Base-by-base conservation (phyloP, 2,888 invertebrate genomes). In the Hoplodrina ambigua region DNA sequence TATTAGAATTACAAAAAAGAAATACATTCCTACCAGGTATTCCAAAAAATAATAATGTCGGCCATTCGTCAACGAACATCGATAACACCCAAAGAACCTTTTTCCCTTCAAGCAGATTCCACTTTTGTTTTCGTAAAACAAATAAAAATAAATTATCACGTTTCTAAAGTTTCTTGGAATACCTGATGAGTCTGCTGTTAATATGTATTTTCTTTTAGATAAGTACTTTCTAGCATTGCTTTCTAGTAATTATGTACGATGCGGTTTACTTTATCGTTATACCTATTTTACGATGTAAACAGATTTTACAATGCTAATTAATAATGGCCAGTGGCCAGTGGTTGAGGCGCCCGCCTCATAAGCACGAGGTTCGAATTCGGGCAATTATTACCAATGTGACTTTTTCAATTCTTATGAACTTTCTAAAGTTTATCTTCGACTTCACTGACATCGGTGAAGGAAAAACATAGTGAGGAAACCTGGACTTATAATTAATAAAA, bases 161-260 rank as follows among this genome's bases (percentile, higher is more conserved):
- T 44, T 68, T 25, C 33, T 46, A 11, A 17, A 49, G 50, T 41
- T 66, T 44, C 8, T 46, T 52, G 15, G n/a, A 53, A 64, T 17
- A 57, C 8, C 8, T 7, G 8, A 62, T 30, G 19, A 30, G 17
- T 44, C 20, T 11, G 25, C 15, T 50, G 2, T 11, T 41, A 10
- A 37, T 58, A 13, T 3, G 0, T 41, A 41, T 13, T 41, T 41
- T 41, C 2, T 2, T 25, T 33, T 7, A n/a, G n/a, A n/a, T 33
- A 33, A 5, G 2, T 4, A 33, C 13, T 41, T 41, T 13, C 41
- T 41, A 37, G 37, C 37, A 37, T 37, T 1, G 11, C 15, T 49
- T 73, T 52, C 15, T 57, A 53, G 17, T 11, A 33, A 50, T n/a
- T n/a, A 41, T 13, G 13, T 33, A 11, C n/a, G 64, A 44, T 50